Percentiles rank a stretch among this genome's conserved stretches.
phyloP scores from a whole-genome alignment of 2,888 invertebrate species.

The Reticulitermes lucifugus region DNA sequence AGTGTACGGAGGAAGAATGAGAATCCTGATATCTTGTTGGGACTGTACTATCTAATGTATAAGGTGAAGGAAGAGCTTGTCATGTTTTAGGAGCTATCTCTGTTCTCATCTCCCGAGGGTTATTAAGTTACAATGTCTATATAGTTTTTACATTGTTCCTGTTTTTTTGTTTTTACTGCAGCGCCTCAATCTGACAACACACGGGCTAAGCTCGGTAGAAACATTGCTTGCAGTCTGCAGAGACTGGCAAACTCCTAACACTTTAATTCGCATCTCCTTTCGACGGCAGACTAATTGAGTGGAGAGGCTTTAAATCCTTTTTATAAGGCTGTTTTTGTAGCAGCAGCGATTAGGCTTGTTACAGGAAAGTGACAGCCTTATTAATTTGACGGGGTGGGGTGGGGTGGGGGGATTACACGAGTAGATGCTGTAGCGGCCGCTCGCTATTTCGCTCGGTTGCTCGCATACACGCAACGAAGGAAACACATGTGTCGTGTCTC shows the following conservation, averaged over 20 bases:
- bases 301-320: constrained; percentile 51
- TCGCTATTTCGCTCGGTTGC: no score
- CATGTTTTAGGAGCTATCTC: constrained; percentile 25
- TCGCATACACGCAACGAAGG: not conserved
- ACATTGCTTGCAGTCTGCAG: not conserved
- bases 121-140: constrained; percentile 45
- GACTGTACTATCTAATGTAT: constrained; percentile 38
- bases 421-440: constrained; percentile 1
- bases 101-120: constrained; percentile 14
- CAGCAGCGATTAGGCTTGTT: constrained; percentile 55
- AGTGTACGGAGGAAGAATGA: not conserved
- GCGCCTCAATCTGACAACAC: constrained; percentile 33
- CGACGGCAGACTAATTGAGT: constrained; percentile 53
- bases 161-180: constrained; percentile 28
- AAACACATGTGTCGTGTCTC: constrained; percentile 5
- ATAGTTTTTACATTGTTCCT: constrained; percentile 35
- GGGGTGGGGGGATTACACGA: constrained; percentile 35
- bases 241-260: constrained; percentile 23
- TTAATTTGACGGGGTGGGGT: constrained; percentile 54
- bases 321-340: constrained; percentile 49
- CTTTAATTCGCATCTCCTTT: constrained; percentile 49
- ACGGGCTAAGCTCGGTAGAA: constrained; percentile 33
- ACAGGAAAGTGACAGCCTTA: constrained; percentile 55
- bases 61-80: constrained; percentile 22
- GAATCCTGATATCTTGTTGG: not conserved